A percentile compares a stretch with the other conserved stretches of the same genome.
Evolutionary conservation across 2,888 invertebrate genomes (phyloP).

Genomic region (Polietes domitor): DNA sequence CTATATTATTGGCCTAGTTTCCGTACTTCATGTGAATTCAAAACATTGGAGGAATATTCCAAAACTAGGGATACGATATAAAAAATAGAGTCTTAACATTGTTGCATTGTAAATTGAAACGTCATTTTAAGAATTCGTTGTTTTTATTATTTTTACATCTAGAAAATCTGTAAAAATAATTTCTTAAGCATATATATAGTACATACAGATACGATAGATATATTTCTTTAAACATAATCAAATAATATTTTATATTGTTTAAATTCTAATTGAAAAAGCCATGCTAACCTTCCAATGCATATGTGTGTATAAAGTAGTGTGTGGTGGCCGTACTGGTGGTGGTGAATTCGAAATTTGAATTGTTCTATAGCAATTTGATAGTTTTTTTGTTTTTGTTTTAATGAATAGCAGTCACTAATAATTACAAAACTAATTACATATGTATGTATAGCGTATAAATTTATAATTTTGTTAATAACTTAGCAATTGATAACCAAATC

Average conservation of each 20-base stretch:
- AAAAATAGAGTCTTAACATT: too few relatives aligned
- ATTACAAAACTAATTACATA: background rate
- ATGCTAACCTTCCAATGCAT: slow-evolving; percentile 61
- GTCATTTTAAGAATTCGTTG: slow-evolving; percentile 37
- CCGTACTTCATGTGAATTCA: too few relatives aligned
- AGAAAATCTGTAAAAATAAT: slow-evolving; percentile 40
- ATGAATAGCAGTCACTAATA: background rate
- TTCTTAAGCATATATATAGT: slow-evolving; percentile 39
- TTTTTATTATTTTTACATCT: slow-evolving; percentile 49
- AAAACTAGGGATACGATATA: too few relatives aligned
- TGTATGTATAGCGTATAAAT: too few relatives aligned
- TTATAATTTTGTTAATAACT: background rate
- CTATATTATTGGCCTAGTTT: too few relatives aligned
- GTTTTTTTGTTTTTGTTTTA: background rate
- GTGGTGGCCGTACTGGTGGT: background rate
- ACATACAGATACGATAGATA: slow-evolving; percentile 25
- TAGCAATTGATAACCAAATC: background rate
- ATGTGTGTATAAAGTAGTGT: background rate
- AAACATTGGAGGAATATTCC: too few relatives aligned
- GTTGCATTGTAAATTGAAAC: slow-evolving; percentile 2
- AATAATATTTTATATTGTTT: slow-evolving; percentile 51
- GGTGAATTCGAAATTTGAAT: slow-evolving; percentile 6
- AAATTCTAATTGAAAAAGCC: slow-evolving; percentile 60
- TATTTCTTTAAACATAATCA: slow-evolving; percentile 54
- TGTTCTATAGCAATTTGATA: background rate